Percentiles rank a stretch among this genome's conserved stretches.
These are phyloP conservation scores for Euclidia mi DNA, from an alignment of 2,888 invertebrate genomes.

Conservation along the genomic window DNA sequence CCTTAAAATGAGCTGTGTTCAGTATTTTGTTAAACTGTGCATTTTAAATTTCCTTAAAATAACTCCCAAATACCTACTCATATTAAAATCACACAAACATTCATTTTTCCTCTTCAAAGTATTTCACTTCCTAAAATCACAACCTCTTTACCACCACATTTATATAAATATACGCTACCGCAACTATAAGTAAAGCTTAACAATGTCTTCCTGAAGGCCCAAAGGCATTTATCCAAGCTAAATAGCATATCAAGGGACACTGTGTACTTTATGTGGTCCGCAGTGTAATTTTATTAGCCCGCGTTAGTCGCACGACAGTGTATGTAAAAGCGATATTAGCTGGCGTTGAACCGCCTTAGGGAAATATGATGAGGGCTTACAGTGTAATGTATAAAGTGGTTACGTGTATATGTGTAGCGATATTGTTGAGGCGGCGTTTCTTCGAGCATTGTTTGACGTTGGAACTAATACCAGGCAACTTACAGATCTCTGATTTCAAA, in stretches of 20 bases:
- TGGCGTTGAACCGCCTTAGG: neutral
- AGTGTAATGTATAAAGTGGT: neutral
- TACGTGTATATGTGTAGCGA: too few species aligned
- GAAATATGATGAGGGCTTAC: neutral
- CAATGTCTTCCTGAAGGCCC: neutral
- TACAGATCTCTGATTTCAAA: too few species aligned
- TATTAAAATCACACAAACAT: too few species aligned
- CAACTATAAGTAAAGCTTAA: neutral
- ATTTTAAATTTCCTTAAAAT: too few species aligned
- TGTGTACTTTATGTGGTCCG: constrained; percentile 25
- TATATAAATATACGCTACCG: neutral
- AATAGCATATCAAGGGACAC: constrained; percentile 4
- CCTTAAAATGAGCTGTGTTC: too few species aligned
- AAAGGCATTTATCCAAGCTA: neutral
- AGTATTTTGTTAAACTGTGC: too few species aligned
- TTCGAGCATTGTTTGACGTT: too few species aligned
- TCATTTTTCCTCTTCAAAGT: too few species aligned
- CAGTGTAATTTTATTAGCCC: constrained; percentile 34
- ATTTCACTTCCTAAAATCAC: too few species aligned
- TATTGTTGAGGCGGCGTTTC: too few species aligned
- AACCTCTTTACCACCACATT: neutral
- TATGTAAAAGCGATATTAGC: constrained; percentile 9
- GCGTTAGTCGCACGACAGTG: constrained; percentile 17
- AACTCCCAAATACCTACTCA: too few species aligned
- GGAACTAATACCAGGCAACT: too few species aligned